Conservation (phyloP, 2,113 vertebrate species). For the Tylochromis polylepis region DNA sequence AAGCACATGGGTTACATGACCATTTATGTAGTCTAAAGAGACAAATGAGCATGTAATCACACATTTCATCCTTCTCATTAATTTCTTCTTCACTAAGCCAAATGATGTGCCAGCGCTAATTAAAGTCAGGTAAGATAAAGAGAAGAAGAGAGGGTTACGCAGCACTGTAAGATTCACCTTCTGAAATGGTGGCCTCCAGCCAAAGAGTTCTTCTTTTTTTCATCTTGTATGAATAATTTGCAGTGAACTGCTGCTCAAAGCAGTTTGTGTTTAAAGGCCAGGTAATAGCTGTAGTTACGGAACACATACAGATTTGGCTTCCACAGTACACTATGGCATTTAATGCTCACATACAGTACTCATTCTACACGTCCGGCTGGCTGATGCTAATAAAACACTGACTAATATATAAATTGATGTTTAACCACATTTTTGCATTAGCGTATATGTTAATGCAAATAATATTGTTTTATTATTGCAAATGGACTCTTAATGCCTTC, state of each 20-base stretch:
- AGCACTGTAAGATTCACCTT: not conserved
- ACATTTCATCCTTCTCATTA: constrained; percentile 28
- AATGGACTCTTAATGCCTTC: not conserved
- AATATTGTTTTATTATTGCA: not conserved
- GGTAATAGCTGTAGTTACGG: not conserved
- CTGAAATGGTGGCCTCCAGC: not conserved
- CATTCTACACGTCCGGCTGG: not conserved
- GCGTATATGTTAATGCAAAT: not conserved
- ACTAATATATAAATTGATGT: not conserved
- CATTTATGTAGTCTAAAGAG: not conserved
- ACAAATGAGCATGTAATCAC: constrained; percentile 39
- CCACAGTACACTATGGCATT: not conserved
- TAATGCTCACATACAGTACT: not conserved
- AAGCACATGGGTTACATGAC: not conserved
- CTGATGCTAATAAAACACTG: not conserved
- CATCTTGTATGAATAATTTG: not conserved
- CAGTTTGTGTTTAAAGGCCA: not conserved
- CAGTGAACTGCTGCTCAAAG: constrained; percentile 2
- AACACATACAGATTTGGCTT: not conserved
- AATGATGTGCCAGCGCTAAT: constrained; percentile 27
- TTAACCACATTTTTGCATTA: not conserved
- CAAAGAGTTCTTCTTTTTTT: not conserved
- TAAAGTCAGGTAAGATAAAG: constrained; percentile 35
- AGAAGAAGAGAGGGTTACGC: constrained; percentile 8
- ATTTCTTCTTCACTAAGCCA: not conserved